Base-by-base conservation (phyloP, 2,797 vertebrate genomes). In the Nyctibius grandis region DNA sequence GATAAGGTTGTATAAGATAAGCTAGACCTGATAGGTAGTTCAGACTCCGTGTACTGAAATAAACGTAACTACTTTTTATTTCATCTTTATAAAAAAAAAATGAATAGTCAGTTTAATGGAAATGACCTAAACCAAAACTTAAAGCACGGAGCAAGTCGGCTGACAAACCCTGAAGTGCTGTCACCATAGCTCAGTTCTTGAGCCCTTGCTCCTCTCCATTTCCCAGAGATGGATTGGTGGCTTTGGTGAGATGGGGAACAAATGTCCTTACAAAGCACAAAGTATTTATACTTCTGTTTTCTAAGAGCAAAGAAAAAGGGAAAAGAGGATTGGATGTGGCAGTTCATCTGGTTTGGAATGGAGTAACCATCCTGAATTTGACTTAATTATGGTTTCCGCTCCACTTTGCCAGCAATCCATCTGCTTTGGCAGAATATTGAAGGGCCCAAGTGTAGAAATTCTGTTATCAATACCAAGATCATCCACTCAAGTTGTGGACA, bases 251-350 rank as follows among this genome's bases (percentile, higher is more conserved):
- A 2, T 2, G 29, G 16, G 48, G 48, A 69, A 4, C 68, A 45
- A 0, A 0, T 36, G 0, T 6, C 44, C 33, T 0, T 3, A 2
- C 2, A 38, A 15, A n/a, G 8, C 3, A 59, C 20, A 31, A 20
- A 59, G 6, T 17, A 2, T n/a, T 67, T 42, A 4, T 22, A 4
- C 13, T 67, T 44, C 45, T 59, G 6, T 19, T 68, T 64, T 13
- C 29, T 26, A 3, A 42, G 16, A 73, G 38, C 33, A 26, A 15
- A 61, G 50, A 8, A 22, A 18, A 36, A 12, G 25, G 40, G 2
- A 6, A 6, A 20, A 20, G 17, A 57, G 33, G 33, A 11, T 7
- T 65, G 63, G 44, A 16, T 48, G 69, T 70, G n/a, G 36, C 59
- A n/a, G 69, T 38, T 80, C 9, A 15, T 77, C 64, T 70, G 0